A percentile compares a stretch with the other conserved stretches of the same genome.
Conservation (phyloP, 2,797 vertebrate species). For the Cyprinella venusta region DNA sequence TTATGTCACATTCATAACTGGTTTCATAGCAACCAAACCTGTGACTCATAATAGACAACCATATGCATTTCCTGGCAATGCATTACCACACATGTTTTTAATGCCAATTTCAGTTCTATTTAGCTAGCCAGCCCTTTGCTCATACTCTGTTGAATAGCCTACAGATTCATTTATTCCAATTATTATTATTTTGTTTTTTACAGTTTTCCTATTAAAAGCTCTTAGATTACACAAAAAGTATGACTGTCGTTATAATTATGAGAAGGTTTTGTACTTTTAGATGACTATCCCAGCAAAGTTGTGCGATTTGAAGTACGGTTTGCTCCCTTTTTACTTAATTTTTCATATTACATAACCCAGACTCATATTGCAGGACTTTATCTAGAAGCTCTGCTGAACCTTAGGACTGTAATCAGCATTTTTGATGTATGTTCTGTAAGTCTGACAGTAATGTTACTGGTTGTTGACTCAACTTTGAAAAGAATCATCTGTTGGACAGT, state of each 20-base stretch:
- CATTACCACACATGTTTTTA: not conserved
- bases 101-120: not conserved
- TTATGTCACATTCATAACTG: not conserved
- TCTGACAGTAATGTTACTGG: slow-evolving; percentile 16
- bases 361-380: not conserved
- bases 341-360: not conserved
- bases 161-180: not conserved
- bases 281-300: not conserved
- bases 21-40: slow-evolving; percentile 17
- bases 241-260: not conserved
- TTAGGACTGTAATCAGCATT: not conserved
- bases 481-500: not conserved
- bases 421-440: not conserved
- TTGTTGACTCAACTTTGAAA: slow-evolving; percentile 27
- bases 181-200: not conserved
- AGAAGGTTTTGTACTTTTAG: not conserved
- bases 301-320: not conserved
- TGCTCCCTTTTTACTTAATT: not conserved
- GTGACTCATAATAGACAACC: slow-evolving; percentile 24
- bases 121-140: not conserved
- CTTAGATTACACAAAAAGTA: not conserved
- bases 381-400: not conserved
- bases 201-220: not conserved
- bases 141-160: not conserved
- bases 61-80: slow-evolving; percentile 21